Evolutionary conservation across 2,113 vertebrate genomes (phyloP), one percentile per base, ranked within the genome.

Genomic region (Pogona vitticeps): DNA sequence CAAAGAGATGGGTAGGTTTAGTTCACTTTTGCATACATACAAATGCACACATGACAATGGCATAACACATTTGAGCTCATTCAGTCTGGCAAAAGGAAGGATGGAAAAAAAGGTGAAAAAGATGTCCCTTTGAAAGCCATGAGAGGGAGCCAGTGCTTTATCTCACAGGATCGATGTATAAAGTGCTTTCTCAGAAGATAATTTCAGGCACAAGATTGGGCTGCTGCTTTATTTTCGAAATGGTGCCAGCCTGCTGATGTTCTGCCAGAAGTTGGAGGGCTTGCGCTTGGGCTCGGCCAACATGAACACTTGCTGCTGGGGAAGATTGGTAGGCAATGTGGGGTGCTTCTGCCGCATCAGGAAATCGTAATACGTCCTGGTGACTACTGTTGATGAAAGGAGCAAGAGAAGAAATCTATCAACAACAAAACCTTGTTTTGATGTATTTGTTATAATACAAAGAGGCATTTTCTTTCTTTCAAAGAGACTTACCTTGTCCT

Each of bases 241-340:
- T 6, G 98, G 98, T 0, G 98, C 97, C 96, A 99, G 96, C 92
- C 98, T 95, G 93, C 98, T 98, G 80, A 99, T 98, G 95, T 98
- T 98, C 95, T 99, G 98, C 98, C 98, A 99, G 96, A 99, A 99
- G 94, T 98, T 98, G 83, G 98, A 98, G 73, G 98, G 97, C 95
- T 99, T 99, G 95, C 98, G 97, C 91, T 98, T 99, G 92, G 98
- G 98, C 93, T 99, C 98, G 3, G 98, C 97, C 95, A 99, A 92
- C 97, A 98, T 97, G 95, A 98, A 97, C 91, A 98, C 97, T 88
- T 99, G 98, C 94, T 98, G 98, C 96, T 98, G 98, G 3, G 98
- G 98, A 85, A 98, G 91, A 56, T 96, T 96, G 3, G 95, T 94
- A 28, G 98, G 97, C 83, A 98, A 93, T 0, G 96, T 96, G 2